These are phyloP conservation scores for Aricia agestis DNA, from an alignment of 1,140 invertebrate genomes.

Conservation along the genomic window DNA sequence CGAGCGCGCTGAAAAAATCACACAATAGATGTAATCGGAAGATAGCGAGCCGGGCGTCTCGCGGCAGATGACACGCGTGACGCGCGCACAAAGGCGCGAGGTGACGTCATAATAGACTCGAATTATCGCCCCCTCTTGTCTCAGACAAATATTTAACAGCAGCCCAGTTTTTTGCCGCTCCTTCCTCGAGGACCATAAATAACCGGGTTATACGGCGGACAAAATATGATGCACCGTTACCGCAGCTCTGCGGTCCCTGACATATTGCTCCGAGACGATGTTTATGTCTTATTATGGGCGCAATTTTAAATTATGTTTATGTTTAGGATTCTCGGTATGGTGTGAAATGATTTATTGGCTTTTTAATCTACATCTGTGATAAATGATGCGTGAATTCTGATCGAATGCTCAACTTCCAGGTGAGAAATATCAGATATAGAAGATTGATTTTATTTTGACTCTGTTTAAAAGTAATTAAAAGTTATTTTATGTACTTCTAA, in stretches of 20 bases:
- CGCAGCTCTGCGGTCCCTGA: slow-evolving; percentile 65
- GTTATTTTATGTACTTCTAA: too few species aligned
- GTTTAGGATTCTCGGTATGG: slow-evolving; percentile 29
- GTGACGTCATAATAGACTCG: slow-evolving; percentile 75
- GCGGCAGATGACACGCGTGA: slow-evolving; percentile 74
- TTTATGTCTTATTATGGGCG: slow-evolving; percentile 72
- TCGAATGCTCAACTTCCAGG: background rate
- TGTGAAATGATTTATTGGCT: slow-evolving; percentile 25
- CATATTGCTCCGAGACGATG: slow-evolving; percentile 68
- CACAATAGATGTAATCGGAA: slow-evolving; percentile 75
- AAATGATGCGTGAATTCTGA: background rate
- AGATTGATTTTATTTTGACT: too few species aligned
- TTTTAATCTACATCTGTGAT: slow-evolving; percentile 8
- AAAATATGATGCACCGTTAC: slow-evolving; percentile 72
- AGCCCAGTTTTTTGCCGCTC: slow-evolving; percentile 68
- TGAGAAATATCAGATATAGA: background rate
- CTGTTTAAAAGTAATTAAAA: too few species aligned
- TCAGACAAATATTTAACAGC: slow-evolving; percentile 75
- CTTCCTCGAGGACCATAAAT: slow-evolving; percentile 70
- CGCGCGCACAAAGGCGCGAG: slow-evolving; percentile 73
- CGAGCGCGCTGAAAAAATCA: slow-evolving; percentile 64
- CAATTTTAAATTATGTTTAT: slow-evolving; percentile 46
- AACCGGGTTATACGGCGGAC: slow-evolving; percentile 59
- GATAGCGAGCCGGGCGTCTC: slow-evolving; percentile 70
- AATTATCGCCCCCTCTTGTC: slow-evolving; percentile 75